Base-by-base conservation (phyloP, 2,888 invertebrate genomes). In the Cloeon dipterum region DNA sequence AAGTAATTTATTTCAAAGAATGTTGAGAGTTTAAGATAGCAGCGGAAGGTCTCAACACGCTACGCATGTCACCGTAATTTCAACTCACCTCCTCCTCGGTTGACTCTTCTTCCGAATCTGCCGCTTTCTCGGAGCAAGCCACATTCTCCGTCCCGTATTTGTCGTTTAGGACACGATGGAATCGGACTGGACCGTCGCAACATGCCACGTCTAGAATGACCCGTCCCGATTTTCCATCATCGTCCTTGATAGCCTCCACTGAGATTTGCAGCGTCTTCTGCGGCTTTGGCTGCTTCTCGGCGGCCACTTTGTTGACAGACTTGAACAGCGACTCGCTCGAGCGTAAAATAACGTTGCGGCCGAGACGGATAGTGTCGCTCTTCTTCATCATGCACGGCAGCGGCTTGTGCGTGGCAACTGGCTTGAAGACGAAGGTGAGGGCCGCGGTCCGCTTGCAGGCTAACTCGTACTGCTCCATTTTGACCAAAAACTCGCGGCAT, bases 111-210 rank as follows among this genome's bases (percentile, higher is more conserved):
- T 29, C n/a, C 13, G 29, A 17, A 16, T 36, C 26, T 3, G 34
- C n/a, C n/a, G n/a, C n/a, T n/a, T n/a, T n/a, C n/a, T n/a, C n/a
- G 53, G 3, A 56, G 58, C 32, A 53, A 51, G 20, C 51, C 37
- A 44, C 44, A 43, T 51, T 48, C 39, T 49, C 50, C n/a, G 49
- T 45, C 3, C 63, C 69, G 60, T 83, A 88, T 40, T 82, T 79
- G 35, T 70, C 72, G 59, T 88, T 88, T 3, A 83, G 59, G 3
- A 88, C 82, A 2, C 86, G 65, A 47, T 81, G 79, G 57, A 88
- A 79, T 19, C 76, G 65, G 1, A 88, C 85, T 0, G 88, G 88
- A 0, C 88, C 88, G 55, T 88, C 88, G 55, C 88, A 88, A 42
- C 78, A 83, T 1, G 86, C 88, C n/a, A 86, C 68, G 55, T 88